Conservation (phyloP, 2,797 vertebrate genomes). For the Gymnothorax reevesii region DNA sequence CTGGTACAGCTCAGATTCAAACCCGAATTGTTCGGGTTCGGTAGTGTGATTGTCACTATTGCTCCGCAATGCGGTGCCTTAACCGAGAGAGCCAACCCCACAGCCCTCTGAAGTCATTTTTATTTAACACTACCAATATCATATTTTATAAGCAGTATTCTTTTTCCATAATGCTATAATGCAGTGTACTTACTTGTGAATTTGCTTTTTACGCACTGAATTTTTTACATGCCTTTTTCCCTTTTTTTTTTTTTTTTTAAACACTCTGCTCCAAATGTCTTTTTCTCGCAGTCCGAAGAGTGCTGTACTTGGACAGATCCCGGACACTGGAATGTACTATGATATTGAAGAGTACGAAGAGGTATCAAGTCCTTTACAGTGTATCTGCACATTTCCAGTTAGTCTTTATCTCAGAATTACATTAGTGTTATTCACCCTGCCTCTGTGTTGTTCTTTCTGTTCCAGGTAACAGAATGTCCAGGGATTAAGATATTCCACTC, state of each 20-base stretch:
- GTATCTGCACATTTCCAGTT: background rate
- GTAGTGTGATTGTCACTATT: no score
- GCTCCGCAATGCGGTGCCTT: no score
- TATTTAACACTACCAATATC: no score
- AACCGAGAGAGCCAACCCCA: no score
- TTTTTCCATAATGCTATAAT: background rate
- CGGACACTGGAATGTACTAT: constrained; percentile 85
- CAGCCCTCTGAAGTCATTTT: no score
- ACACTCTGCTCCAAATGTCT: background rate
- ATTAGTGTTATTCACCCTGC: constrained; percentile 16
- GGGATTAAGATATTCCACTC: constrained; percentile 97
- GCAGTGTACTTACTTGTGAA: background rate
- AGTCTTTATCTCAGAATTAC: background rate
- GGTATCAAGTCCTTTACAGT: constrained; percentile 67
- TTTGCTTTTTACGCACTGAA: background rate
- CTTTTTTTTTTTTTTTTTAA: no score
- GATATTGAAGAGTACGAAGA: constrained; percentile 87
- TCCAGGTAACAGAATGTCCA: constrained; percentile 83
- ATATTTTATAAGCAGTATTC: no score
- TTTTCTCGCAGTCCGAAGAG: constrained; percentile 77
- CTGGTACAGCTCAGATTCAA: no score
- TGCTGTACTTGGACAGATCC: constrained; percentile 83
- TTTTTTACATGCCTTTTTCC: background rate
- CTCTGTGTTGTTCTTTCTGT: constrained; percentile 43
- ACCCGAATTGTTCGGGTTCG: no score